Evolutionary conservation across 2,888 invertebrate species (phyloP).

Genomic region (Euproctis similis): DNA sequence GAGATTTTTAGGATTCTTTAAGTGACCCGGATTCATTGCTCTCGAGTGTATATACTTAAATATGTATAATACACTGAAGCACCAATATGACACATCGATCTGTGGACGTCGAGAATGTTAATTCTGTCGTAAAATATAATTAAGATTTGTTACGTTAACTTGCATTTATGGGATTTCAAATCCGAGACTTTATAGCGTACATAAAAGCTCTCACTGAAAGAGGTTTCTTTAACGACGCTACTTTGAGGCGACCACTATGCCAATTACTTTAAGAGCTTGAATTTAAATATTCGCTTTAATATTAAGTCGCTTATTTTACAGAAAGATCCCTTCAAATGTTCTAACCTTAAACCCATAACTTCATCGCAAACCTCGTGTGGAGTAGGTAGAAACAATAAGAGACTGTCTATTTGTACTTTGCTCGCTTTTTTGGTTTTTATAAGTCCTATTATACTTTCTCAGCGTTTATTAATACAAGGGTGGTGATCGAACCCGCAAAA

Average conservation of each 20-base stretch:
- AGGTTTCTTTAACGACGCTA: neutral
- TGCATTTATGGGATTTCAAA: conserved; percentile 1
- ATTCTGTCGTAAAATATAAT: neutral
- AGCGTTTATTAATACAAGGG: no score
- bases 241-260: conserved; percentile 1
- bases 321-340: no score
- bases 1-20: no score
- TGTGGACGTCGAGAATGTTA: neutral
- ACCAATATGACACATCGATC: neutral
- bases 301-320: no score
- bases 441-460: no score
- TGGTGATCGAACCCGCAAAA: no score
- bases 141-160: neutral
- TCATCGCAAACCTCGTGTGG: no score
- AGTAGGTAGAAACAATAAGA: no score
- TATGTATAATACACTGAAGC: neutral
- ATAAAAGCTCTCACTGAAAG: neutral
- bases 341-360: no score
- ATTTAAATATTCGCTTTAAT: neutral
- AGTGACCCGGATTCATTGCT: no score
- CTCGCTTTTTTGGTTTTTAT: no score
- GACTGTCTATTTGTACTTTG: no score
- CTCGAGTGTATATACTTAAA: conserved; percentile 7
- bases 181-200: neutral
- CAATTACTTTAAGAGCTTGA: neutral